phyloP scores from a whole-genome alignment of 2,113 vertebrate genomes.

The Tetraodon nigroviridis region DNA sequence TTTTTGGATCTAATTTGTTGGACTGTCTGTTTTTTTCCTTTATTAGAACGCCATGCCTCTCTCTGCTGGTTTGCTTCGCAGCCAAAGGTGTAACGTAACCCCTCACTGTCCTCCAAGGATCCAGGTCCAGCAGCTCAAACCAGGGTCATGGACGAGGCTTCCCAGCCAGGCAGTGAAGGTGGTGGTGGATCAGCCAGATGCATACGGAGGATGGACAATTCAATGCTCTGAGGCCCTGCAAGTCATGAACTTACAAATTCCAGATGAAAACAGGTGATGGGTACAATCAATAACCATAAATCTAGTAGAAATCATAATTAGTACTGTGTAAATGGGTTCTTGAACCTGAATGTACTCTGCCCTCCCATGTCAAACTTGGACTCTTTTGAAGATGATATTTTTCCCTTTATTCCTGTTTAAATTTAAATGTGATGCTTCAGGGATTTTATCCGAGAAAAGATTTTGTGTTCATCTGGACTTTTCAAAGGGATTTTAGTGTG shows the following conservation, averaged over 20 bases:
- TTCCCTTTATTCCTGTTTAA: too few species aligned
- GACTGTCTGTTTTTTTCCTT: background rate
- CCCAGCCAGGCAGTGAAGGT: constrained; percentile 81
- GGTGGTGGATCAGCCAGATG: constrained; percentile 77
- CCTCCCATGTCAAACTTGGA: too few species aligned
- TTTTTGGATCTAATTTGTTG: background rate
- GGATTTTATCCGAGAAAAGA: too few species aligned
- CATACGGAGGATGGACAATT: constrained; percentile 86
- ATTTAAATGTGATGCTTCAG: too few species aligned
- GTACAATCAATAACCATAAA: background rate
- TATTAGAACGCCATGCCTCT: constrained; percentile 88
- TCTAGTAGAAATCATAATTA: too few species aligned
- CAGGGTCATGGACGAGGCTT: constrained; percentile 83
- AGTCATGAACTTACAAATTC: constrained; percentile 89
- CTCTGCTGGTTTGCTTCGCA: constrained; percentile 89
- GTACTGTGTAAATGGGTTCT: too few species aligned
- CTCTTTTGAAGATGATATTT: too few species aligned
- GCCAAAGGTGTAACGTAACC: constrained; percentile 79
- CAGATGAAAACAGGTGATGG: constrained; percentile 86
- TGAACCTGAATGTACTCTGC: too few species aligned
- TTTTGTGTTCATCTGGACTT: too few species aligned
- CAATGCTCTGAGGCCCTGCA: constrained; percentile 82
- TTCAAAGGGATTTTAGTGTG: too few species aligned
- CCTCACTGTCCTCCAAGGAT: constrained; percentile 90
- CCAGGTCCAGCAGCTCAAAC: constrained; percentile 83